Evolutionary conservation across 2,797 vertebrate genomes (phyloP).

Genomic region (Tiaroga cobitis): DNA sequence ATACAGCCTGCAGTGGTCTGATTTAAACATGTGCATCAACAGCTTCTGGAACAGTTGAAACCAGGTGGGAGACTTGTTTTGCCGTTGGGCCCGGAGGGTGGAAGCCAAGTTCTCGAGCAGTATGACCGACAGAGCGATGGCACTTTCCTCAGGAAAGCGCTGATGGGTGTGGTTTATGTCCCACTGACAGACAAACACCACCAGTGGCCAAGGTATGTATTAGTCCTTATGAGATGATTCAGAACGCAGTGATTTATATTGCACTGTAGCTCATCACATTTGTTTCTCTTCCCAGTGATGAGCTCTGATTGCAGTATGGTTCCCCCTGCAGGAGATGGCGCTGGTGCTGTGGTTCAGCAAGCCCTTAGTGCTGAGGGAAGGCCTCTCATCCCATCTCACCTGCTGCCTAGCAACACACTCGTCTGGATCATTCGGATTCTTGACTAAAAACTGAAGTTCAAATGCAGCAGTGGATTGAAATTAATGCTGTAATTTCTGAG

Average conservation of each 20-base stretch:
- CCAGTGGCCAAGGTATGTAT: constrained; percentile 86
- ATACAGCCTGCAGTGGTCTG: neutral
- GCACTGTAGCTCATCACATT: constrained; percentile 37
- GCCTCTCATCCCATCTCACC: constrained; percentile 50
- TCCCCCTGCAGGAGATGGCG: constrained; percentile 78
- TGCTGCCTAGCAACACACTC: constrained; percentile 65
- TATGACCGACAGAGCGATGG: constrained; percentile 88
- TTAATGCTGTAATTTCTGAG: neutral
- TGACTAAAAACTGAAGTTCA: constrained; percentile 12
- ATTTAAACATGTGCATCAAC: constrained; percentile 45
- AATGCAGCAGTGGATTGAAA: constrained; percentile 24
- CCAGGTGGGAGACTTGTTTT: constrained; percentile 87
- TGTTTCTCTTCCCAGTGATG: constrained; percentile 74
- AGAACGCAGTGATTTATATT: neutral
- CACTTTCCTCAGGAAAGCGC: constrained; percentile 80
- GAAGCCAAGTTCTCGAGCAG: constrained; percentile 88
- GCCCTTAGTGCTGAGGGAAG: constrained; percentile 51
- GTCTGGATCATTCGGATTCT: constrained; percentile 31
- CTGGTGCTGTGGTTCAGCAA: constrained; percentile 73
- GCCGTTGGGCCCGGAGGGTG: constrained; percentile 86
- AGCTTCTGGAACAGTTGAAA: constrained; percentile 90
- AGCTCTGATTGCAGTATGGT: constrained; percentile 83
- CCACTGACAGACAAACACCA: constrained; percentile 88
- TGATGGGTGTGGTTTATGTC: constrained; percentile 93
- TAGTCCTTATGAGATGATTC: neutral